Percentiles rank a stretch among this genome's conserved stretches.
phyloP scores from a whole-genome alignment of 2,797 vertebrate species.

The Cygnus olor region DNA sequence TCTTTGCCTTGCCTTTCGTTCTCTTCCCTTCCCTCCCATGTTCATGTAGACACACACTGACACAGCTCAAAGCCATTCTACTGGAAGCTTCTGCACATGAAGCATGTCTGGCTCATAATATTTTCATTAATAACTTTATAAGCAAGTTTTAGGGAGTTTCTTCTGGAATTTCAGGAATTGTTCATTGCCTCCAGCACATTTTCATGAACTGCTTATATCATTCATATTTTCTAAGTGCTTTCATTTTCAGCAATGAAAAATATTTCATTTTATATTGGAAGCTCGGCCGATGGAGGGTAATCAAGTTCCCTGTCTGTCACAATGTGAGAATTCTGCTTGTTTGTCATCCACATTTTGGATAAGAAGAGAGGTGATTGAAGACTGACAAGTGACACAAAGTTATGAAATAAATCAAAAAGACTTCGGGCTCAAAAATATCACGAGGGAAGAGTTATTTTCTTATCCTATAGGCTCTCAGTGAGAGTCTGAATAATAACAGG shows the following conservation, averaged over 20 bases:
- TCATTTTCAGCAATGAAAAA: not conserved
- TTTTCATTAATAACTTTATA: not conserved
- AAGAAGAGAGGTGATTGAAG: not conserved
- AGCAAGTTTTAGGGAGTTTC: not conserved
- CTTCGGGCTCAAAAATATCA: not conserved
- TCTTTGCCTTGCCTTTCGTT: not conserved
- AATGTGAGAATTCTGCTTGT: conserved; percentile 8
- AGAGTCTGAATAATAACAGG: not conserved
- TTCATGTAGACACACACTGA: not conserved
- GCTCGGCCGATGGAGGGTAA: not conserved
- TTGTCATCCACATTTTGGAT: not conserved
- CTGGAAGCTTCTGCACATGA: not conserved
- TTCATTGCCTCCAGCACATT: not conserved
- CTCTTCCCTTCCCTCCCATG: not conserved
- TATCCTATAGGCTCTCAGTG: not conserved
- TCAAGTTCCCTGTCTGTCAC: not conserved
- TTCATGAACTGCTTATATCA: not conserved
- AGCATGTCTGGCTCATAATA: not conserved
- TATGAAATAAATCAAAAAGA: not conserved
- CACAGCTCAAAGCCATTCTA: not conserved
- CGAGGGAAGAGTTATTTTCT: not conserved
- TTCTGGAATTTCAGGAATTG: not conserved
- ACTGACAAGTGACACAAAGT: not conserved
- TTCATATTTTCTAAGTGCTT: not conserved
- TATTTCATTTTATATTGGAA: not conserved